Conservation (phyloP, 2,797 vertebrate genomes). For the Coccyzus lansbergi region DNA sequence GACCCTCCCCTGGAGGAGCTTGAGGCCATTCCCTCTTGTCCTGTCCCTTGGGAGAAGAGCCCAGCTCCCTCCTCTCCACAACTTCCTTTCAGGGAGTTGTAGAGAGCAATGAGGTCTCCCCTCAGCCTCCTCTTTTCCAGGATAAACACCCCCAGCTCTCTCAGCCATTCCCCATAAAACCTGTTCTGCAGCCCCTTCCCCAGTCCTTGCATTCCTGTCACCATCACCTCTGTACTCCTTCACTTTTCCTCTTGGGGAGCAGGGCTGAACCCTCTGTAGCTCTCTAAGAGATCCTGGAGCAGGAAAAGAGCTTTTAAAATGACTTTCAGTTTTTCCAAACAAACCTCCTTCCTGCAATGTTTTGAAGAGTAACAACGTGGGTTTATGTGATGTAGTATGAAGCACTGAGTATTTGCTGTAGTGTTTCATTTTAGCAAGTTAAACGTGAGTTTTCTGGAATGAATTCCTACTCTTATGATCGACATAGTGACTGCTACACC, state of each 20-base stretch:
- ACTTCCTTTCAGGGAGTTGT: no score
- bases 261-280: not conserved
- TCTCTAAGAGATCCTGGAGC: not conserved
- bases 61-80: no score
- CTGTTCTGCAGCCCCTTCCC: no score
- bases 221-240: not conserved
- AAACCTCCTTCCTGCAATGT: not conserved
- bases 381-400: not conserved
- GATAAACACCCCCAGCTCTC: not conserved
- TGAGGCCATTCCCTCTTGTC: no score
- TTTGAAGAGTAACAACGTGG: not conserved
- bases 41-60: no score
- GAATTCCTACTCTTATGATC: not conserved
- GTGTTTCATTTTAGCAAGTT: not conserved
- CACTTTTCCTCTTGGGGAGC: not conserved
- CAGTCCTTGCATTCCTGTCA: not conserved
- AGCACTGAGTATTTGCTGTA: not conserved
- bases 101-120: no score
- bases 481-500: fast-evolving
- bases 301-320: not conserved
- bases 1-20: no score
- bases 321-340: not conserved
- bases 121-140: no score
- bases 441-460: not conserved
- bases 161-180: no score